phyloP scores from a whole-genome alignment of 2,113 vertebrate genomes.

The Empidonax traillii region DNA sequence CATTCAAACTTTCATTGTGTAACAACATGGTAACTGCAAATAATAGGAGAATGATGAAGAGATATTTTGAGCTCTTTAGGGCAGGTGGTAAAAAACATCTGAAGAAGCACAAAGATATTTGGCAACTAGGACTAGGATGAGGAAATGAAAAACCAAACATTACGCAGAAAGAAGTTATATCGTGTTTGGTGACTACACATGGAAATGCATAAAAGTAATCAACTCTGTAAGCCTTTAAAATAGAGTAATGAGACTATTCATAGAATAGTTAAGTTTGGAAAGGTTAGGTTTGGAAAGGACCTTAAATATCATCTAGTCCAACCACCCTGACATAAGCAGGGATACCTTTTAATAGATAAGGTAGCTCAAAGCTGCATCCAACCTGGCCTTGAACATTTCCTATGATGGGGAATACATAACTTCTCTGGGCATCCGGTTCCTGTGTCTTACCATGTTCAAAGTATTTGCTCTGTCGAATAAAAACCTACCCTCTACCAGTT shows the following conservation, averaged over 20 bases:
- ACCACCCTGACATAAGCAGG: background rate
- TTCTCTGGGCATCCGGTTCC: background rate
- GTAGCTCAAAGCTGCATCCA: background rate
- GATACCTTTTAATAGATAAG: background rate
- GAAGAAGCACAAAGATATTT: background rate
- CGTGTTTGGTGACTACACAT: background rate
- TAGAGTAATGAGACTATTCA: background rate
- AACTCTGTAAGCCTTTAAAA: background rate
- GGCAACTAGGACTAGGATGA: background rate
- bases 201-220: background rate
- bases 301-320: background rate
- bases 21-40: background rate
- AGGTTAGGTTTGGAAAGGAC: background rate
- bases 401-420: rapidly evolving
- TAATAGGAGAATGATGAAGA: background rate
- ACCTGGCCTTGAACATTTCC: background rate
- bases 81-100: background rate
- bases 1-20: background rate
- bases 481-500: background rate
- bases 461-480: background rate
- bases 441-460: background rate
- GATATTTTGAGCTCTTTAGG: background rate
- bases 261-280: background rate
- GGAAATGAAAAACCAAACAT: background rate
- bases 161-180: background rate